phyloP scores from a whole-genome alignment of 1,140 invertebrate species.

The Anthonomus grandis region DNA sequence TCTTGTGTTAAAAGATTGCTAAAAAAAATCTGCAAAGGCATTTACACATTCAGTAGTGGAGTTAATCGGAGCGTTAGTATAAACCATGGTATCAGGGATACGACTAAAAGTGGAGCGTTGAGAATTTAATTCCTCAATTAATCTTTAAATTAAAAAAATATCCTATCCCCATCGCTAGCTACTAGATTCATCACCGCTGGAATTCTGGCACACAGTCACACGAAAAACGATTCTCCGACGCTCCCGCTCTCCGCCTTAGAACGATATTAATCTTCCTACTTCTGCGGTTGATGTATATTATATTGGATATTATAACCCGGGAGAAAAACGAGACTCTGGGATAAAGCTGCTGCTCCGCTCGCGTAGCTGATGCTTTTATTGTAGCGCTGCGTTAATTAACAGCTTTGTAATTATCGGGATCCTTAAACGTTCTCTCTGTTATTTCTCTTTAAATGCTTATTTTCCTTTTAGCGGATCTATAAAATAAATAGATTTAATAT shows the following conservation, averaged over 20 bases:
- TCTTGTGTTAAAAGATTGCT: too few relatives aligned
- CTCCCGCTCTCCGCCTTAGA: constrained; percentile 34
- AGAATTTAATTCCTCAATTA: too few relatives aligned
- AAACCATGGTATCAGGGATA: too few relatives aligned
- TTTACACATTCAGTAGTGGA: too few relatives aligned
- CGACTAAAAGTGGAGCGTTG: too few relatives aligned
- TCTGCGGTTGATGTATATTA: constrained; percentile 49
- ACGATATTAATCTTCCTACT: constrained; percentile 47
- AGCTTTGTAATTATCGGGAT: constrained; percentile 34
- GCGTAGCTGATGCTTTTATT: constrained; percentile 21
- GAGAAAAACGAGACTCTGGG: constrained; percentile 51
- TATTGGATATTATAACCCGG: constrained; percentile 48
- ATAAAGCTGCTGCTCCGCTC: constrained; percentile 38
- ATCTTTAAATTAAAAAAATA: too few relatives aligned
- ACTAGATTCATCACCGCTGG: too few relatives aligned
- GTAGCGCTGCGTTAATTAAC: constrained; percentile 39
- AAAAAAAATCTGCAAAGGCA: too few relatives aligned
- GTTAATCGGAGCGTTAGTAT: too few relatives aligned
- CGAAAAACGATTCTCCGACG: constrained; percentile 15
- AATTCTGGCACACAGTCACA: constrained; percentile 27
- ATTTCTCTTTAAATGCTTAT: constrained; percentile 22
- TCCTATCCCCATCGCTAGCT: too few relatives aligned
- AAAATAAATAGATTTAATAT: too few relatives aligned
- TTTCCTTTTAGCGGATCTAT: too few relatives aligned
- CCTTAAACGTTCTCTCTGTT: constrained; percentile 13